phyloP scores from a whole-genome alignment of 1,140 invertebrate species.

The Megathymus violae region DNA sequence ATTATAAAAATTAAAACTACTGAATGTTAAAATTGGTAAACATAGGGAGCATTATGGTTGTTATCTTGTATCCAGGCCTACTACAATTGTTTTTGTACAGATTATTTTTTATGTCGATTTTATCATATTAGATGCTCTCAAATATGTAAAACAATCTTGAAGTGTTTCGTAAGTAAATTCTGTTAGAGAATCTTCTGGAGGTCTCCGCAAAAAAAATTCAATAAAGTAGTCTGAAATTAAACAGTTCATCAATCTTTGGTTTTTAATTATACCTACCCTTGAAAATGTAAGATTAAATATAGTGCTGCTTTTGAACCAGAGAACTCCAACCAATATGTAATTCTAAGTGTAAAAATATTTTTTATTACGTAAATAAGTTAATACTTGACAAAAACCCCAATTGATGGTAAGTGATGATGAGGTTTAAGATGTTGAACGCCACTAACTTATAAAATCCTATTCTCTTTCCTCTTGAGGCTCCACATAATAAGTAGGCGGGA shows the following conservation, averaged over 20 bases:
- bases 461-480: too few species aligned
- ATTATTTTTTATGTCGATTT: slow-evolving; percentile 16
- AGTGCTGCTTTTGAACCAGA: too few species aligned
- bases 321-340: too few species aligned
- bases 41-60: slow-evolving; percentile 11
- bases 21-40: not conserved
- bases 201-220: slow-evolving; percentile 34
- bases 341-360: too few species aligned
- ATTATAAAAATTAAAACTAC: not conserved
- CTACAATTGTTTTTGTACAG: slow-evolving; percentile 6
- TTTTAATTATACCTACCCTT: slow-evolving; percentile 44
- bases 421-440: too few species aligned
- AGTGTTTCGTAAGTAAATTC: not conserved
- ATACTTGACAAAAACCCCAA: too few species aligned
- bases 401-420: too few species aligned
- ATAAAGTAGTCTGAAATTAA: slow-evolving; percentile 70
- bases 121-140: slow-evolving; percentile 16
- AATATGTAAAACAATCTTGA: not conserved
- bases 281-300: not conserved
- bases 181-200: slow-evolving; percentile 17
- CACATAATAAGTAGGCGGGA: too few species aligned
- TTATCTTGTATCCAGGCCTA: slow-evolving; percentile 15
- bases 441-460: too few species aligned
- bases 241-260: slow-evolving; percentile 55
- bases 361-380: too few species aligned